Percentiles rank a stretch among this genome's conserved stretches.
Conservation (phyloP, 1,140 invertebrate genomes). For the Nasonia longicornis region DNA sequence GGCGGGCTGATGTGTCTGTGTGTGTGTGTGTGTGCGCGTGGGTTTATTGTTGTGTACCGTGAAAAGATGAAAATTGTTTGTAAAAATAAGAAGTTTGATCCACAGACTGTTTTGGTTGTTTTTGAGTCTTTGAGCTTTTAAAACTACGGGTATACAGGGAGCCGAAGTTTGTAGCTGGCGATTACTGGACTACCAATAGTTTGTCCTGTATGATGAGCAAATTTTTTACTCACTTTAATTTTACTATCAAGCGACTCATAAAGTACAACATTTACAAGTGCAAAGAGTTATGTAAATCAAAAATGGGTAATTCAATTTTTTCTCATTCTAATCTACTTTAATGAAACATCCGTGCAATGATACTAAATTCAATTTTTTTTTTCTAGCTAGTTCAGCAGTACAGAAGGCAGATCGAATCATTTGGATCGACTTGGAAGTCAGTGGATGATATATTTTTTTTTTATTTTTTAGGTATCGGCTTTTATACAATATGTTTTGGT, state of each 20-base stretch:
- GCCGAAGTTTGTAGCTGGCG: neutral
- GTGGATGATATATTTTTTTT: constrained; percentile 21
- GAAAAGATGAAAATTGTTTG: neutral
- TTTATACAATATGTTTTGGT: constrained; percentile 20
- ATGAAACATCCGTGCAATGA: neutral
- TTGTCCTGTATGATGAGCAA: constrained; percentile 24
- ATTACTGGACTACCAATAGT: neutral
- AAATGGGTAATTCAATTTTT: constrained; percentile 33
- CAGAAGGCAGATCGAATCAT: constrained; percentile 48
- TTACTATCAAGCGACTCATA: constrained; percentile 20
- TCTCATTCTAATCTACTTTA: constrained; percentile 1
- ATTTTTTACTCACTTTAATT: constrained; percentile 3
- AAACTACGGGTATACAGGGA: neutral
- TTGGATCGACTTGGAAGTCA: constrained; percentile 62
- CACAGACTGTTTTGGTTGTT: neutral
- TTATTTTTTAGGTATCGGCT: neutral
- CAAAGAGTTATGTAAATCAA: constrained; percentile 21
- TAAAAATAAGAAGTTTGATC: no score
- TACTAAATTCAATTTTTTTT: constrained; percentile 2
- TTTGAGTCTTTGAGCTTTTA: neutral
- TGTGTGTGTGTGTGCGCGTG: no score
- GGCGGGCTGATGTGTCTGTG: neutral
- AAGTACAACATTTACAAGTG: constrained; percentile 40
- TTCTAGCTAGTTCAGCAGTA: neutral
- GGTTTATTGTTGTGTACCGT: neutral